phyloP scores from a whole-genome alignment of 1,140 invertebrate species.

The Nephila pilipes region DNA sequence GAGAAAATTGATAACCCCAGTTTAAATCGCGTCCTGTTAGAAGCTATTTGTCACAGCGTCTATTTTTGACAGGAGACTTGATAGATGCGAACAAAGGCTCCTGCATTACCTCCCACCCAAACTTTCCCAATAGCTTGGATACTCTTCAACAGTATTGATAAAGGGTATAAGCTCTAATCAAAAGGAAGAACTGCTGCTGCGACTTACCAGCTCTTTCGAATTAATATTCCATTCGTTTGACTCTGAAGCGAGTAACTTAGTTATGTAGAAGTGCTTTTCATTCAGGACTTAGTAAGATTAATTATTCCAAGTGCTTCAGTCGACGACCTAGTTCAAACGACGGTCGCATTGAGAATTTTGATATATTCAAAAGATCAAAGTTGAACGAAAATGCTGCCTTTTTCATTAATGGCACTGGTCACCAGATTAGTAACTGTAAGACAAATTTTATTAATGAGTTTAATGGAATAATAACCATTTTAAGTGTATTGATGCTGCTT shows the following conservation, averaged over 20 bases:
- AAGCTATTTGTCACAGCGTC: conserved; percentile 58
- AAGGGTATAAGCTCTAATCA: not conserved
- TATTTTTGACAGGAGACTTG: not conserved
- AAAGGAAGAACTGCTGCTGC: conserved; percentile 8
- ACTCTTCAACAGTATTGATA: not conserved
- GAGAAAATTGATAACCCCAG: conserved; percentile 60
- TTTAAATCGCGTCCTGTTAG: conserved; percentile 65
- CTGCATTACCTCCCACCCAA: not conserved
- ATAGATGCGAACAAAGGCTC: conserved; percentile 52
- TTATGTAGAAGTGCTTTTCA: conserved; percentile 16
- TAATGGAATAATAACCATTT: not conserved
- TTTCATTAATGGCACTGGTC: not conserved
- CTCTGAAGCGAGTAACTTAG: conserved; percentile 2
- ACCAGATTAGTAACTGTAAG: not conserved
- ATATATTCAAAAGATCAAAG: conserved; percentile 1
- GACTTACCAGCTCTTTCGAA: conserved; percentile 20
- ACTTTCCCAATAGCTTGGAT: conserved; percentile 2
- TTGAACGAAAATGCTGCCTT: not conserved
- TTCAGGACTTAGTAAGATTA: not conserved
- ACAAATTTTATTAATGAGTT: not conserved
- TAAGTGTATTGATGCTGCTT: no score
- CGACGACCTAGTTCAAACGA: not conserved
- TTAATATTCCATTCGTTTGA: conserved; percentile 65
- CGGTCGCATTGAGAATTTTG: not conserved
- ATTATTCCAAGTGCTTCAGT: conserved; percentile 8